A percentile compares a stretch with the other conserved stretches of the same genome.
phyloP scores from a whole-genome alignment of 1,140 invertebrate genomes.

The Zaprionus africanus region DNA sequence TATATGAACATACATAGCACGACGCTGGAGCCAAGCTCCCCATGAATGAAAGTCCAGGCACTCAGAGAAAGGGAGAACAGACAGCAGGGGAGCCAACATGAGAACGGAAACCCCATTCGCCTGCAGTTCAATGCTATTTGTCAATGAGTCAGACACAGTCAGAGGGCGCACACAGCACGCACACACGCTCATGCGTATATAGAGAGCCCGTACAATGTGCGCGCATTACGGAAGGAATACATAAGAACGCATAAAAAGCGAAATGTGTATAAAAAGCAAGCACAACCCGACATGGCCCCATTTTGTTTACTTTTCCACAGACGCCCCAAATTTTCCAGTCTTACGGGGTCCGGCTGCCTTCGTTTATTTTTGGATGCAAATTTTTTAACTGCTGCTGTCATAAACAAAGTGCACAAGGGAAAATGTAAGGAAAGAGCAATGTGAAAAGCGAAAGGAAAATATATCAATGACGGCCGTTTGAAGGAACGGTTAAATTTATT shows the following conservation, averaged over 20 bases:
- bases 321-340: constrained; percentile 56
- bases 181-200: constrained; percentile 23
- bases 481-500: constrained; percentile 32
- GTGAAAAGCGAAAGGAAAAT: constrained; percentile 13
- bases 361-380: constrained; percentile 46
- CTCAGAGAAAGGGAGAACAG: not conserved
- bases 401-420: constrained; percentile 60
- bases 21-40: constrained; percentile 37
- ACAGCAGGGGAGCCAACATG: not conserved
- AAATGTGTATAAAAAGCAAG: constrained; percentile 20
- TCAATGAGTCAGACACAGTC: constrained; percentile 65
- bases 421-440: constrained; percentile 20
- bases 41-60: constrained; percentile 42
- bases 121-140: constrained; percentile 75
- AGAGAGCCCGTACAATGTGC: not conserved
- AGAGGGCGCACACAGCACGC: constrained; percentile 33
- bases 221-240: constrained; percentile 13
- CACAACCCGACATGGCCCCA: constrained; percentile 56
- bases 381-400: constrained; percentile 45
- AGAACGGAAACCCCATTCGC: constrained; percentile 27
- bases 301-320: constrained; percentile 68
- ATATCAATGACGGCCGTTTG: constrained; percentile 58
- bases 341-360: constrained; percentile 23
- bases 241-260: not conserved
- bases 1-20: constrained; percentile 41